These are phyloP conservation scores for Lagorchestes hirsutus DNA, from an alignment of 2,797 vertebrate species.

Conservation along the genomic window DNA sequence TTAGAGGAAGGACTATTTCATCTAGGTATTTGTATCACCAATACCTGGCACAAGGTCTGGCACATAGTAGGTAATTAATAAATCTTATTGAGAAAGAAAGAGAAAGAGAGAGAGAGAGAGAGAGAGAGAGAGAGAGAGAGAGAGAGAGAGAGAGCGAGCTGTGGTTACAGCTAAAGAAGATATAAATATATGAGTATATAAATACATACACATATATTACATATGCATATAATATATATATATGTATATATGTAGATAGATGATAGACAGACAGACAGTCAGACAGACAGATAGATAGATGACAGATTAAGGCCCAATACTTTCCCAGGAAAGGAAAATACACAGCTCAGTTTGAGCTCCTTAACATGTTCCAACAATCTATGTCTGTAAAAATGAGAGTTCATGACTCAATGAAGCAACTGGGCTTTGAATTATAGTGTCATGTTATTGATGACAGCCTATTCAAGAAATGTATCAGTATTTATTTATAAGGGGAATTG, in stretches of 20 bases:
- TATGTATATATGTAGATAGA: neutral
- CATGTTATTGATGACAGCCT: constrained; percentile 49
- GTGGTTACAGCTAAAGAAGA: neutral
- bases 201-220: neutral
- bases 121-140: neutral
- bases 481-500: neutral
- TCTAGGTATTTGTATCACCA: too few relatives aligned
- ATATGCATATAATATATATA: neutral
- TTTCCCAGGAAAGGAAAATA: neutral
- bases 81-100: neutral
- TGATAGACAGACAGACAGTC: neutral
- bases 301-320: neutral
- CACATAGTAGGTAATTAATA: too few relatives aligned
- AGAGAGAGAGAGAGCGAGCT: neutral
- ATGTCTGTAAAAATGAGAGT: constrained; percentile 48
- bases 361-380: constrained; percentile 31
- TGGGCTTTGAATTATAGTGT: constrained; percentile 62
- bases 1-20: too few relatives aligned
- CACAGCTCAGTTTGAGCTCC: constrained; percentile 16
- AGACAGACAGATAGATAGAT: neutral
- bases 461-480: constrained; percentile 47
- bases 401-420: constrained; percentile 36
- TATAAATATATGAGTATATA: neutral
- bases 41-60: too few relatives aligned
- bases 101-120: neutral